Evolutionary conservation across 2,888 invertebrate genomes (phyloP).

Genomic region (Drosophila gaucha): DNA sequence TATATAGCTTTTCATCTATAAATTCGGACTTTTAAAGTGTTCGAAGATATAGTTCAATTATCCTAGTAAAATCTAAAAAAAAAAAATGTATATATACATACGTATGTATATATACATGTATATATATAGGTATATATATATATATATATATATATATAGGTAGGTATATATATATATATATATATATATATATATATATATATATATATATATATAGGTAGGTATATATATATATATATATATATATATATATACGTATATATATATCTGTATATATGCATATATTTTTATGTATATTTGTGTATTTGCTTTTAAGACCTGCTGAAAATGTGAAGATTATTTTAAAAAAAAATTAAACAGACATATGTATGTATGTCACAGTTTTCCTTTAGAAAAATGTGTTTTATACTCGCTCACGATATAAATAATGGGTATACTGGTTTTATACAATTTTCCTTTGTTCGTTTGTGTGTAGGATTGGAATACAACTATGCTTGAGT

Average conservation of each 20-base stretch:
- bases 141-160: background rate
- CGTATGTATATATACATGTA: conserved; percentile 28
- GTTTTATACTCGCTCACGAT: conserved; percentile 1
- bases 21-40: conserved; percentile 82
- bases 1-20: conserved; percentile 58
- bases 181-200: background rate
- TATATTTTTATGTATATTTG: background rate
- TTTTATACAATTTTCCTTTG: no score
- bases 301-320: conserved; percentile 39
- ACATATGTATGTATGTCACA: background rate
- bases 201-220: no score
- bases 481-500: no score
- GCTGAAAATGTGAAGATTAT: conserved; percentile 36
- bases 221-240: no score
- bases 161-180: background rate
- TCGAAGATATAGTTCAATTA: conserved; percentile 73
- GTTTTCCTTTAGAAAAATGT: background rate
- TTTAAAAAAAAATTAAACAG: background rate
- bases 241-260: background rate
- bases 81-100: conserved; percentile 36
- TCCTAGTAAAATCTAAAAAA: conserved; percentile 71
- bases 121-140: conserved; percentile 9
- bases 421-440: background rate
- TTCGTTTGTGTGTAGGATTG: no score
- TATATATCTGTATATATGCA: no score